These are phyloP conservation scores for Urophycis tenuis DNA, from an alignment of 2,797 vertebrate species.

Conservation along the genomic window DNA sequence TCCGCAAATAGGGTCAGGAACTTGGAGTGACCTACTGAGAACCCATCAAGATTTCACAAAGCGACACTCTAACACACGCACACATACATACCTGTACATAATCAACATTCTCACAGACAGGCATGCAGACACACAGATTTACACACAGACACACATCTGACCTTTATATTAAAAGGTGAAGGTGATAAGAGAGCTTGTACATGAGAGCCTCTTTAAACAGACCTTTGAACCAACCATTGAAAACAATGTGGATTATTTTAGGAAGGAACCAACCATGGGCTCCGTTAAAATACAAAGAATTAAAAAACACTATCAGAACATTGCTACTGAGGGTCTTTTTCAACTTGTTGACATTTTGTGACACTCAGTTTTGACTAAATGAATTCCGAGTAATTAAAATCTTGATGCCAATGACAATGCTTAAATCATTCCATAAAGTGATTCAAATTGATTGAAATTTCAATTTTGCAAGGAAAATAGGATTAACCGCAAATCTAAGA, in stretches of 20 bases:
- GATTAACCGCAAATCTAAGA: not conserved
- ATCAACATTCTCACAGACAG: not conserved
- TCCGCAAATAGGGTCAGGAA: slow-evolving; percentile 61
- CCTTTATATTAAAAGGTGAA: no score
- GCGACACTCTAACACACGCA: slow-evolving; percentile 4
- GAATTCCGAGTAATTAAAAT: not conserved
- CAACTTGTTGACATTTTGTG: not conserved
- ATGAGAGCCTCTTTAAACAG: not conserved
- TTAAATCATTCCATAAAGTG: not conserved
- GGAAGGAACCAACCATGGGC: not conserved
- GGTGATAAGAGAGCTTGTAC: no score
- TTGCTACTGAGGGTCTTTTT: not conserved
- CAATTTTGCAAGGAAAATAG: not conserved
- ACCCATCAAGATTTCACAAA: slow-evolving; percentile 37
- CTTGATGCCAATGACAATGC: not conserved
- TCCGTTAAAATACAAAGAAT: no score
- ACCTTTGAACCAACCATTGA: not conserved
- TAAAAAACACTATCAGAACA: no score
- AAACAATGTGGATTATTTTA: not conserved
- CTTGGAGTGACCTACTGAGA: slow-evolving; percentile 49
- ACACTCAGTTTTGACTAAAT: not conserved
- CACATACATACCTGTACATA: not conserved
- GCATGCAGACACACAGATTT: not conserved
- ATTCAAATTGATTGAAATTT: not conserved
- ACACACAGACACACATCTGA: slow-evolving; percentile 6